Base-by-base conservation (phyloP, 2,797 vertebrate genomes). In the Sebastes trivittatus region DNA sequence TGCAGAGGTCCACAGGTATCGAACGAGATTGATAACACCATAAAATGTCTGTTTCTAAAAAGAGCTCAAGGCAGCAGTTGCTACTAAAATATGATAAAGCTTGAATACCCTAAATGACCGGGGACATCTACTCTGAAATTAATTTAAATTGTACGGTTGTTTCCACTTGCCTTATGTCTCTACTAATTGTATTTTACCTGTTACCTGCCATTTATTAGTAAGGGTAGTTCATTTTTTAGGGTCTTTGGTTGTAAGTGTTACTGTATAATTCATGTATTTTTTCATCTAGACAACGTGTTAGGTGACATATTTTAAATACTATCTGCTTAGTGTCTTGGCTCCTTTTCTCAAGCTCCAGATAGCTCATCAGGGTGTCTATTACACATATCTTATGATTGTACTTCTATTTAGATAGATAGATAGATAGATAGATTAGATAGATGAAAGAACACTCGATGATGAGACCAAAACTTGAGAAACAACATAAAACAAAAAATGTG, bases 121-220 rank as follows among this genome's bases (percentile, higher is more conserved):
- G 5, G 52, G n/a, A 55, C 1, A 18, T 46, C 14, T 46, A 55
- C 22, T 55, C 11, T 23, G 10, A 23, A 55, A 55, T 55, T 1
- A 22, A 10, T 55, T 18, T 46, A 46, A 46, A 46, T 46, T 46
- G 16, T 2, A 46, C 42, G 1, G 42, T 18, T 46, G 16, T 46
- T 46, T 46, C 42, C 42, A 46, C 16, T 46, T 46, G 16, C 42
- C 14, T 18, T 46, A 46, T 18, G 16, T 46, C 42, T 46, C 42
- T 0, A 46, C 42, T 7, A 18, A 54, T 22, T 55, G 0, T 23
- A 55, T 23, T 0, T 55, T 55, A 23, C n/a, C 22, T 55, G 5
- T 55, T 23, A 22, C 18, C 49, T 46, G 42, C 3, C 16, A 54
- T 54, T 54, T 22, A 54, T 9, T 20, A 22, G 20, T n/a, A 18